Percentiles rank a stretch among this genome's conserved stretches.
Evolutionary conservation across 2,888 invertebrate species (phyloP).

Genomic region (Steinernema hermaphroditum): DNA sequence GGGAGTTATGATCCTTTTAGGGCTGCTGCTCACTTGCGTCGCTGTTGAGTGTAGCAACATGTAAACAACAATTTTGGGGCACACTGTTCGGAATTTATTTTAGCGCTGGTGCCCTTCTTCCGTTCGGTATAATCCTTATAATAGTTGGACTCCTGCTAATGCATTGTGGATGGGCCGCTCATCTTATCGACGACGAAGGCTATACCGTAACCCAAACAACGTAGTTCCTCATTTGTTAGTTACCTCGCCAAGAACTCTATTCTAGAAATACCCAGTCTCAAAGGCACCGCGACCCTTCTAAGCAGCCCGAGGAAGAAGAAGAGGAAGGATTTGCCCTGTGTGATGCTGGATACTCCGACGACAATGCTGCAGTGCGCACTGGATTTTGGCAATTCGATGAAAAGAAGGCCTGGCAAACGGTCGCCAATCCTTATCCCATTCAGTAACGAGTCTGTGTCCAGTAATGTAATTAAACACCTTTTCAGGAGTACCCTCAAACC

Average conservation of each 20-base stretch:
- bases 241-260: no score
- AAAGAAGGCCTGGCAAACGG: slow-evolving; percentile 63
- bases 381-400: slow-evolving; percentile 67
- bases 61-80: slow-evolving; percentile 43
- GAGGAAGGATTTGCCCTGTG: slow-evolving; percentile 51
- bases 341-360: slow-evolving; percentile 40
- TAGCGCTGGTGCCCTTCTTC: slow-evolving; percentile 60
- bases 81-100: background rate
- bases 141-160: slow-evolving; percentile 64
- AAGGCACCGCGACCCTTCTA: slow-evolving; percentile 31
- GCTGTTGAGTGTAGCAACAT: slow-evolving; percentile 62
- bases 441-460: slow-evolving; percentile 50
- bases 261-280: background rate
- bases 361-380: slow-evolving; percentile 44
- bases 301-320: slow-evolving; percentile 53
- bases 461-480: slow-evolving; percentile 21
- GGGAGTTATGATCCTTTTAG: slow-evolving; percentile 62
- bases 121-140: slow-evolving; percentile 63
- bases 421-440: slow-evolving; percentile 65
- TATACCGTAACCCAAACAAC: background rate
- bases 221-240: background rate
- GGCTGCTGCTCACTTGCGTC: slow-evolving; percentile 62
- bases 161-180: slow-evolving; percentile 66
- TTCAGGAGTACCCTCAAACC: slow-evolving; percentile 61
- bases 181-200: slow-evolving; percentile 62